These are phyloP conservation scores for Panthera uncia DNA, from an alignment of 2,113 vertebrate genomes.

Conservation along the genomic window DNA sequence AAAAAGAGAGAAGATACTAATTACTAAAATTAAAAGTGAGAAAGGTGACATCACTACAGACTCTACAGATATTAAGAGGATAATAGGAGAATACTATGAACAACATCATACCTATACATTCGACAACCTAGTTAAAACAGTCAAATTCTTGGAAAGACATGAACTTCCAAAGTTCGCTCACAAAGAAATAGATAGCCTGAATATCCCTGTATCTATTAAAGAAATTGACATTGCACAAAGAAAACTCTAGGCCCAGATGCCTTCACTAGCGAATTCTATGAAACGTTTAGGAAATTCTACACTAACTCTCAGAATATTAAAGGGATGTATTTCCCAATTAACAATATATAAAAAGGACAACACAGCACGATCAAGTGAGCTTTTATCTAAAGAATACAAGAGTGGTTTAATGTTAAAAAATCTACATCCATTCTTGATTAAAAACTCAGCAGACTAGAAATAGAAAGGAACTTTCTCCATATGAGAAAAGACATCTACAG, in stretches of 20 bases:
- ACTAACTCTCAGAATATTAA: neutral
- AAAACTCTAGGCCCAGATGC: neutral
- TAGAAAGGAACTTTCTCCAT: neutral
- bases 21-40: neutral
- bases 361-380: too few species aligned
- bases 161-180: neutral
- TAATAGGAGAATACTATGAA: neutral
- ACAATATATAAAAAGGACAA: neutral
- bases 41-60: neutral
- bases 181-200: neutral
- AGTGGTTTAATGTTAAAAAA: neutral
- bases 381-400: neutral
- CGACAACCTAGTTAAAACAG: neutral
- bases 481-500: neutral
- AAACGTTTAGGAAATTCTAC: neutral
- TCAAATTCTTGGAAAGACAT: neutral
- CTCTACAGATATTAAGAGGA: neutral
- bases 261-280: neutral
- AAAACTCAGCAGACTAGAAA: neutral
- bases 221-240: neutral
- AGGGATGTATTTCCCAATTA: neutral
- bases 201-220: neutral
- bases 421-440: neutral
- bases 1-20: neutral
- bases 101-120: neutral